These are phyloP conservation scores for Atopsyche davidsoni DNA, from an alignment of 1,140 invertebrate species.

Conservation along the genomic window DNA sequence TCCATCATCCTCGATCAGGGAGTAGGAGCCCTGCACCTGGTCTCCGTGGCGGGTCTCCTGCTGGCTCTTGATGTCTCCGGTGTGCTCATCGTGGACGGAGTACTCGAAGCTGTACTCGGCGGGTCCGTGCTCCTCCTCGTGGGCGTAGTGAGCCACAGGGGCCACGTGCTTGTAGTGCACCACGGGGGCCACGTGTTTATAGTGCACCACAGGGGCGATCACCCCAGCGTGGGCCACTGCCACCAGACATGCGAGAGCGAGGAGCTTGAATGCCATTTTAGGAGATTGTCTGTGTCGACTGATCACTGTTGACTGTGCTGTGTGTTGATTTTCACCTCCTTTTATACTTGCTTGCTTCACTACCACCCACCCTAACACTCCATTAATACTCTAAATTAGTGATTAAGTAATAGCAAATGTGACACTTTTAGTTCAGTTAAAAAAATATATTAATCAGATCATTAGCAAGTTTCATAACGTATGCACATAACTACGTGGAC, in stretches of 20 bases:
- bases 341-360: too few relatives aligned
- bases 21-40: constrained; percentile 49
- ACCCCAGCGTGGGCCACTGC: constrained; percentile 24
- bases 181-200: constrained; percentile 32
- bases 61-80: constrained; percentile 52
- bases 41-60: constrained; percentile 50
- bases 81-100: constrained; percentile 49
- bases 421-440: too few relatives aligned
- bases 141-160: constrained; percentile 35
- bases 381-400: too few relatives aligned
- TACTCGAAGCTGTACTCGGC: constrained; percentile 50
- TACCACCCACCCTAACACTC: too few relatives aligned
- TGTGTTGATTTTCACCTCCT: too few relatives aligned
- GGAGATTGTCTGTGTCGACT: too few relatives aligned
- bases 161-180: constrained; percentile 32
- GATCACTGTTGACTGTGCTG: too few relatives aligned
- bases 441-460: too few relatives aligned
- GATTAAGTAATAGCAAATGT: too few relatives aligned
- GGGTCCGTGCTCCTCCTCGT: constrained; percentile 27
- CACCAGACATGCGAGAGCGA: constrained; percentile 26
- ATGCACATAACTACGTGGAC: too few relatives aligned
- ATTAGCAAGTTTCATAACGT: too few relatives aligned
- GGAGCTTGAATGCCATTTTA: constrained; percentile 19
- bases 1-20: constrained; percentile 58
- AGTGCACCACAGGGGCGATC: constrained; percentile 16